Base-by-base conservation (phyloP, 1,140 invertebrate species). In the Drosophila parabipectinata region DNA sequence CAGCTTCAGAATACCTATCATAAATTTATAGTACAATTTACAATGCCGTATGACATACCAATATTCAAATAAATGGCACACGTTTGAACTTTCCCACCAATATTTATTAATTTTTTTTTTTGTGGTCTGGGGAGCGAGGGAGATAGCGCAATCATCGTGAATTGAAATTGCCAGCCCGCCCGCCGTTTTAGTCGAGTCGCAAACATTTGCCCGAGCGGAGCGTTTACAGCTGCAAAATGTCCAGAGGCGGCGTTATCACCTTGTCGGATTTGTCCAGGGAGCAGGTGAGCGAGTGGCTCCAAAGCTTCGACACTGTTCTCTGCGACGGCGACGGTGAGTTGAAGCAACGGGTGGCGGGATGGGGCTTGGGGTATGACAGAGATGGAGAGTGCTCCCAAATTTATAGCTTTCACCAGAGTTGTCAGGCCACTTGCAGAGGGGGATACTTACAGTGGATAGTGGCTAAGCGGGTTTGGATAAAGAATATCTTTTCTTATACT, bases 271-370 rank as follows among this genome's bases (percentile, higher is more conserved):
- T 90, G 52, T 69, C 92, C 14, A 73, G 92, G 63, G 92, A 94
- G 14, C 93, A 95, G 77, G 82, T 95, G 24, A 91, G 93, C 58
- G 91, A 93, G 45, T 96, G 96, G 92, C 87, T 97, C 7, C 92
- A 95, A 85, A 95, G 95, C 15, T 95, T 97, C 80, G 96, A 97
- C 82, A 95, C 95, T 24, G 94, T 97, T 59, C 90, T 97, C 66
- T 95, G 95, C 44, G 96, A 97, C 84, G 97, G 96, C 92, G 97
- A 97, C 93, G 97, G 97, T 95, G 92, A 93, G 92, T 92, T 47
- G 45, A n/a, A 32, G 39, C 55, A 18, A 7, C 10, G 44, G 12
- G 34, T 3, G 3, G 34, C 32, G 32, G 8, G 10, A 10, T 44
- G 15, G 15, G 1, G 41, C 32, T n/a, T 2, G 7, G 12, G 34